Base-by-base conservation (phyloP, 1,140 invertebrate genomes). In the Scaptomyza pallida region DNA sequence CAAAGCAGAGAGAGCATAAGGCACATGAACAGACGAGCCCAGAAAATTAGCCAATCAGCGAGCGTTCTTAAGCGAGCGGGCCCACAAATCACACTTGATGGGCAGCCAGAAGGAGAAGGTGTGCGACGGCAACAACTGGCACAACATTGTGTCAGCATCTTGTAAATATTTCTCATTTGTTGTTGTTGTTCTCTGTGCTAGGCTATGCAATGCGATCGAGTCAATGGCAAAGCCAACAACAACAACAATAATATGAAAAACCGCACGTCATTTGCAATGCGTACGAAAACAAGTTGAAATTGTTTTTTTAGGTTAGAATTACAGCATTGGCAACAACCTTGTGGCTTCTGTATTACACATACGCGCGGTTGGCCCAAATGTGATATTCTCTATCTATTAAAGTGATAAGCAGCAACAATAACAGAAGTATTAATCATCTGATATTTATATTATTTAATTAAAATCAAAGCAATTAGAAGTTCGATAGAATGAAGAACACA, bases 41-140 rank as follows among this genome's bases (percentile, higher is more conserved):
- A 80, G 81, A 80, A 86, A 80, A 65, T 63, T 75, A 43, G 56
- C 80, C 80, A 85, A 85, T 85, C 81, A 68, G 57, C 54, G 63
- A 56, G 75, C 80, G 51, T 57, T 72, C 48, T 59, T 23, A 12
- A 26, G 26, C 21, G 60, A 70, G 44, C 60, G 51, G 50, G 60
- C 67, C 51, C 50, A 41, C 60, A 45, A 43, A 3, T 54, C 2
- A 4, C 10, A 45, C 3, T 12, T 12, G 43, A 9, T 6, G 50
- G 10, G 12, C 3, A 15, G 17, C 5, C 23, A 26, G 23, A 4
- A 3, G 9, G 6, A 1, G 17, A 5, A 35, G n/a, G 33, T 16
- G 54, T 0, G 6, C 4, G 41, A 0, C 12, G 21, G 37, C n/a
- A 5, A 37, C 2, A 30, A 30, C 21, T 13, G 43, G 17, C 35